A percentile compares a stretch with the other conserved stretches of the same genome.
Evolutionary conservation across 2,888 invertebrate species (phyloP).

Genomic region (Drosophila koepferae): DNA sequence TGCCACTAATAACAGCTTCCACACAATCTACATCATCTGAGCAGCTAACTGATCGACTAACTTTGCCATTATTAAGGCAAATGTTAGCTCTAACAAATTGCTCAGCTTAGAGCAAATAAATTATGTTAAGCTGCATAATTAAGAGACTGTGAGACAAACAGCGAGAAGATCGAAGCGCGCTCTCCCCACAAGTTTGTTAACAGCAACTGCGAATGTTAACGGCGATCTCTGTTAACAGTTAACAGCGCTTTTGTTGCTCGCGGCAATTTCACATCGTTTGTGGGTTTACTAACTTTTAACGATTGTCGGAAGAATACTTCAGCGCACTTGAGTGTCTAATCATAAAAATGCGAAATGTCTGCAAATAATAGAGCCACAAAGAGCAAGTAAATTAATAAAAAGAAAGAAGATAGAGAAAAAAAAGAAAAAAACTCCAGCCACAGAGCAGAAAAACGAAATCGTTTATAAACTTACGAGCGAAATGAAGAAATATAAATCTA

Average conservation of each 20-base stretch:
- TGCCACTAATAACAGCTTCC: slow-evolving; percentile 8
- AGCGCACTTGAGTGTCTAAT: slow-evolving; percentile 71
- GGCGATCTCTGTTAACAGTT: slow-evolving; percentile 23
- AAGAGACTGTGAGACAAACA: slow-evolving; percentile 14
- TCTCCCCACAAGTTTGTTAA: slow-evolving; percentile 30
- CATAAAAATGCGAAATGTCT: slow-evolving; percentile 72
- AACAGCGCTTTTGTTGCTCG: slow-evolving; percentile 22
- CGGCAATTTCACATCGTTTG: slow-evolving; percentile 30
- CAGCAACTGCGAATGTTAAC: slow-evolving; percentile 14
- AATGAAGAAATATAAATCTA: slow-evolving; percentile 20
- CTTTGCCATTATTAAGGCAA: background rate
- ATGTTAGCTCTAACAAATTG: slow-evolving; percentile 2
- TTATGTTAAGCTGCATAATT: slow-evolving; percentile 60
- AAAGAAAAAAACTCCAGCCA: slow-evolving; percentile 23
- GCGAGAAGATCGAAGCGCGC: background rate
- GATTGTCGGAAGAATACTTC: slow-evolving; percentile 76
- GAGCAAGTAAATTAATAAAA: slow-evolving; percentile 31
- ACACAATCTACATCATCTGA: slow-evolving; percentile 1
- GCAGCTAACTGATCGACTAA: background rate
- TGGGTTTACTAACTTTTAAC: slow-evolving; percentile 53
- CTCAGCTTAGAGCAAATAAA: slow-evolving; percentile 39
- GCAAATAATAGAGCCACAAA: slow-evolving; percentile 70
- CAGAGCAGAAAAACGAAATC: slow-evolving; percentile 65
- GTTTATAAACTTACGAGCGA: slow-evolving; percentile 38
- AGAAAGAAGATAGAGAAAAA: slow-evolving; percentile 19